Percentiles rank a stretch among this genome's conserved stretches.
These are phyloP conservation scores for Pardalotus punctatus DNA, from an alignment of 2,113 vertebrate species.

Conservation along the genomic window DNA sequence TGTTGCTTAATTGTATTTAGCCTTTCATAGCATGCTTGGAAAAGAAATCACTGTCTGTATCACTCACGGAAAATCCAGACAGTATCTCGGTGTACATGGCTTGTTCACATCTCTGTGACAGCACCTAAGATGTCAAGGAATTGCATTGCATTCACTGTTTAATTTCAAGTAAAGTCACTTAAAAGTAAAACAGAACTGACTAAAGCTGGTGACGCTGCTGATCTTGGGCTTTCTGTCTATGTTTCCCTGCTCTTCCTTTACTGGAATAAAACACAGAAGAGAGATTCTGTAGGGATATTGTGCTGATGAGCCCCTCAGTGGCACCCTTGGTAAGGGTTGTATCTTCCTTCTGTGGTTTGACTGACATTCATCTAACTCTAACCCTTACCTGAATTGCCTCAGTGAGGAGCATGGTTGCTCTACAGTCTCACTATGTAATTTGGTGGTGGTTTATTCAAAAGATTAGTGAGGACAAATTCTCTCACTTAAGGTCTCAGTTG, in stretches of 20 bases:
- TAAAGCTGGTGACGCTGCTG: background rate
- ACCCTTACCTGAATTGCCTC: conserved; percentile 15
- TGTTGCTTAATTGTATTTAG: background rate
- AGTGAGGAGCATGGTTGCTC: background rate
- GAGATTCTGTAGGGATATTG: background rate
- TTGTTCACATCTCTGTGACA: background rate
- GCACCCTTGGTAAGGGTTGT: background rate
- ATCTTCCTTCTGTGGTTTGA: background rate
- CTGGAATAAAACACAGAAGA: background rate
- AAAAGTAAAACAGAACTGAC: background rate
- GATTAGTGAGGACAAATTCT: conserved; percentile 27
- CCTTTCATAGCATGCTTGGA: background rate
- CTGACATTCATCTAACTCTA: background rate
- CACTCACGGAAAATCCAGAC: background rate
- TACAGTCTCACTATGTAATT: background rate
- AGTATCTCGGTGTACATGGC: background rate
- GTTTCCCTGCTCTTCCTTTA: background rate
- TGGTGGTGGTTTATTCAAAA: conserved; percentile 13
- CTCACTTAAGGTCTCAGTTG: background rate
- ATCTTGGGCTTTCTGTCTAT: background rate
- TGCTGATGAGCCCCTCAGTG: background rate
- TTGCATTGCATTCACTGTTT: background rate
- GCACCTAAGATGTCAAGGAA: background rate
- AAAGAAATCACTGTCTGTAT: background rate
- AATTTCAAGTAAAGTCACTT: background rate